Evolutionary conservation across 2,113 vertebrate genomes (phyloP), one percentile per base, ranked within the genome.

Genomic region (Zapus hudsonius): DNA sequence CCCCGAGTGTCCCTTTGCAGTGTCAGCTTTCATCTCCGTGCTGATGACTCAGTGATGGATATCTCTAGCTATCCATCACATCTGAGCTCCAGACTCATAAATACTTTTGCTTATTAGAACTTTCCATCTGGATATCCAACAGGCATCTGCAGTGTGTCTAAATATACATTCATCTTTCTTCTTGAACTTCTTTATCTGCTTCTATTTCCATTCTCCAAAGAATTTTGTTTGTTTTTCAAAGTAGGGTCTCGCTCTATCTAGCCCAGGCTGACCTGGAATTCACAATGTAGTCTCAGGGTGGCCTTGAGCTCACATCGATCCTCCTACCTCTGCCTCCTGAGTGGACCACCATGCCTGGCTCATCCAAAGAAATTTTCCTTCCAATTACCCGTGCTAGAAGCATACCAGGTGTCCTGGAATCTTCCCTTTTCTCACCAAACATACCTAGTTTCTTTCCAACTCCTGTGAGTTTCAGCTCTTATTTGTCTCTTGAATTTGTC

Each of bases 161-260:
- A 83, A 17, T 61, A 16, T 69, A 55, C 52, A 47, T 81, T 82
- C 64, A 17, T 87, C 69, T 89, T 91, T 80, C 72, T 87, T 87
- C 74, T 55, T 55, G 64, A 80, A 72, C 40, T 73, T 86, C 25
- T 44, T 84, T 66, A 55, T 89, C 66, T 42, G 19, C 63, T 78
- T 89, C 70, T 57, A 4, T 91, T 64, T 93, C 16, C 9, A 2
- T 44, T 57, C 64, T 19, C n/a, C 38, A 27, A 40, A 83, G 61
- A 84, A 12, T 29, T 42, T 6, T n/a, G n/a, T n/a, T n/a, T n/a
- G n/a, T n/a, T n/a, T n/a, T n/a, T n/a, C n/a, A n/a, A n/a, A n/a
- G n/a, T n/a, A n/a, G n/a, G n/a, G n/a, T n/a, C n/a, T n/a, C n/a
- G n/a, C n/a, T n/a, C n/a, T n/a, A n/a, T n/a, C n/a, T n/a, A n/a